Percentiles rank a stretch among this genome's conserved stretches.
Conservation (phyloP, 2,113 vertebrate genomes). For the Formicarius rufipectus region DNA sequence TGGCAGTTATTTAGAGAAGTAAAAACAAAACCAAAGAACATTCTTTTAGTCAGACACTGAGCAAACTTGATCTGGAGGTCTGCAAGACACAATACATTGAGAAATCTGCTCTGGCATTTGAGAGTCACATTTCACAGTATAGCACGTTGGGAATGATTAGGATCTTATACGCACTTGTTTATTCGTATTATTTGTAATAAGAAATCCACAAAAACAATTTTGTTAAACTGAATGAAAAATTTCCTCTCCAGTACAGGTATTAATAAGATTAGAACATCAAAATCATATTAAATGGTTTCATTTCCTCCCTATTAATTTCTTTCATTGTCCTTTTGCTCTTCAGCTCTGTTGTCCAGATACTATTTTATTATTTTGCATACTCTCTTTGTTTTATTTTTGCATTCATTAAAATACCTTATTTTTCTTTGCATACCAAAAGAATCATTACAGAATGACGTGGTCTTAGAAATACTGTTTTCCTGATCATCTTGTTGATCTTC, state of each 20-base stretch:
- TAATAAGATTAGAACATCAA: neutral
- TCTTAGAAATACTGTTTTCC: neutral
- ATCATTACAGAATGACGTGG: neutral
- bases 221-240: neutral
- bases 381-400: neutral
- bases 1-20: slow-evolving; percentile 24
- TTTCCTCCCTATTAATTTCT: neutral
- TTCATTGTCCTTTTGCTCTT: neutral
- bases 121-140: neutral
- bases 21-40: slow-evolving; percentile 1
- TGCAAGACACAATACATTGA: neutral
- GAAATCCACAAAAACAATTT: neutral
- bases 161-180: neutral
- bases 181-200: neutral
- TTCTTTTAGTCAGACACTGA: neutral
- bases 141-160: neutral
- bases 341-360: neutral
- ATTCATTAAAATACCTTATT: neutral
- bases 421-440: neutral
- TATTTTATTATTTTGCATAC: neutral
- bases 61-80: slow-evolving; percentile 24
- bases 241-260: neutral
- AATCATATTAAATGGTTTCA: neutral
- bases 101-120: neutral
- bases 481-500: neutral